Evolutionary conservation across 2,797 vertebrate species (phyloP).

Genomic region (Hoplostethus mediterraneus): DNA sequence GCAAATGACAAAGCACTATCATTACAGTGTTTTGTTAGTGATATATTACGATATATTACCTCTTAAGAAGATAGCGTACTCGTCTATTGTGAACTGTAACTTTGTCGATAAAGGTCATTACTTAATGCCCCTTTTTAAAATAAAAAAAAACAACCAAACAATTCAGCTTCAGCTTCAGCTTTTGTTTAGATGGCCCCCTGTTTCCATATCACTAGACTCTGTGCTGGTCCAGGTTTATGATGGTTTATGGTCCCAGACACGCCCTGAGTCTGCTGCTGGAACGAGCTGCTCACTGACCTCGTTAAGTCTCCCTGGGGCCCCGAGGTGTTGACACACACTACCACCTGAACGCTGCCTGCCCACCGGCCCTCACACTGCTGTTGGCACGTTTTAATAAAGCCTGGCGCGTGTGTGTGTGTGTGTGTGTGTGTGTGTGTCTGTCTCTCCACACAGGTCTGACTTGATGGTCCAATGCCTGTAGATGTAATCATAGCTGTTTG

Average conservation of each 20-base stretch:
- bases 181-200: constrained; percentile 4
- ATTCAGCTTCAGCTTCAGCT: too few species aligned
- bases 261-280: constrained; percentile 27
- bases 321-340: constrained; percentile 67
- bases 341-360: constrained; percentile 61
- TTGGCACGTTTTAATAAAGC: constrained; percentile 79
- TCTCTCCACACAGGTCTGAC: constrained; percentile 10
- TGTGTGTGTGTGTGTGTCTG: neutral
- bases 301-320: constrained; percentile 58
- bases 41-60: too few species aligned
- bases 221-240: too few species aligned
- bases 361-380: constrained; percentile 51
- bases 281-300: constrained; percentile 62
- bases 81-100: too few species aligned
- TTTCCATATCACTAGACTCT: neutral
- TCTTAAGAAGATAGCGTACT: too few species aligned
- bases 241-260: constrained; percentile 52
- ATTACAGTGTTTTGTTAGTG: too few species aligned
- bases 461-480: constrained; percentile 42
- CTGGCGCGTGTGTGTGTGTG: neutral
- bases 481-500: constrained; percentile 58
- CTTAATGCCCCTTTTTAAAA: neutral
- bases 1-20: too few species aligned
- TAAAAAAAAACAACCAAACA: too few species aligned
- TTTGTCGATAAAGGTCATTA: too few species aligned